Base-by-base conservation (phyloP, 2,113 vertebrate genomes). In the Pachyramphus minor region DNA sequence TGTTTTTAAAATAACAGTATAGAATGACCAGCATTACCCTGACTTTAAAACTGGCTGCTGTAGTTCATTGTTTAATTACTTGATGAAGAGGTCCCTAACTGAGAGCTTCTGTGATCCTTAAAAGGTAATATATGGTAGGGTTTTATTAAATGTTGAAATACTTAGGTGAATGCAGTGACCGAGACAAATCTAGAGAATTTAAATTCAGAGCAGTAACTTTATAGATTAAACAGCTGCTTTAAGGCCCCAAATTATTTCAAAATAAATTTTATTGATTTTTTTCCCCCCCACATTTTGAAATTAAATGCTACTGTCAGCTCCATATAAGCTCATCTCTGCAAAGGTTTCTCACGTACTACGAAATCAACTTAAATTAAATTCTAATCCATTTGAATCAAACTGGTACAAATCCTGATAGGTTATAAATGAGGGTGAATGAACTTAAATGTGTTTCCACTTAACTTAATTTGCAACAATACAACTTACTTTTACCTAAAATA, bases 141-240 rank as follows among this genome's bases (percentile, higher is more conserved):
- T 69, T 95, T 85, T 87, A 93, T 93, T 91, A 95, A 92, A 83
- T 45, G 63, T 50, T 94, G 93, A 96, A 97, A 96, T 93, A 94
- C 86, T 95, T 93, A 94, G 72, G 71, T 86, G 64, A 90, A 93
- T 94, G 93, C 90, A 88, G 67, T 75, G 76, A 89, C 84, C 85
- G 83, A 50, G 85, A 93, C 74, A 94, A 94, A 95, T 72, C 53
- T 62, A 69, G 39, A 84, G 66, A 62, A 49, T 89, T 92, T 85
- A 67, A 92, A 94, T 86, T 91, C 68, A 78, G 87, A 87, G 49
- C 63, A 55, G 83, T 66, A 81, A 86, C 68, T 91, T 88, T 63
- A 84, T 67, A 88, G 71, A 95, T 96, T 92, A 88, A 97, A 92
- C 22, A 82, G 87, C 59, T 91, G 82, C 92, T 91, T 93, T 64